Conservation (phyloP, 2,888 invertebrate species). For the Polyommatus iphigenia region DNA sequence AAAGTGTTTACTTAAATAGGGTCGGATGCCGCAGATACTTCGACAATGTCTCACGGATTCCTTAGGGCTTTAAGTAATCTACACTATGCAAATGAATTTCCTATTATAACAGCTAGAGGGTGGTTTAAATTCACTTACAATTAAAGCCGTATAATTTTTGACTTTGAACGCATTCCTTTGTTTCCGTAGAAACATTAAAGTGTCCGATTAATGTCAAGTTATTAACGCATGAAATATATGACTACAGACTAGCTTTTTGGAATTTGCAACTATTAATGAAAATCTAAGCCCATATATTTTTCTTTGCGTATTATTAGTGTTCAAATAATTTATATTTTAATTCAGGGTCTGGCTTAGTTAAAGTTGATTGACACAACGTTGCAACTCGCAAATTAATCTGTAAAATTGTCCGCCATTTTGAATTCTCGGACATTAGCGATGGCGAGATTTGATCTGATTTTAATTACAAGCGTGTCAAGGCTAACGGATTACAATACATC, state of each 20-base stretch:
- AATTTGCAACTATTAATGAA: too few species aligned
- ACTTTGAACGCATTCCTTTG: too few species aligned
- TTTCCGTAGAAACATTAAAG: too few species aligned
- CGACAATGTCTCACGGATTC: background rate
- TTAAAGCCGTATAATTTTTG: too few species aligned
- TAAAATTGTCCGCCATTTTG: conserved; percentile 30
- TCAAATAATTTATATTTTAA: too few species aligned
- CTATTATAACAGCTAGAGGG: background rate
- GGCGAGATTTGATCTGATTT: conserved; percentile 19
- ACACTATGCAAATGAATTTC: background rate
- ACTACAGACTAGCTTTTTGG: too few species aligned
- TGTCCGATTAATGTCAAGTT: too few species aligned
- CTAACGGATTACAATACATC: conserved; percentile 39
- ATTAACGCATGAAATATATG: too few species aligned
- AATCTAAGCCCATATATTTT: too few species aligned
- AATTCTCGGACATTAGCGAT: conserved; percentile 25
- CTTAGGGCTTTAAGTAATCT: background rate
- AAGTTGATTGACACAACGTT: background rate
- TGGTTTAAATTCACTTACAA: too few species aligned
- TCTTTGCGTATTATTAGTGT: too few species aligned
- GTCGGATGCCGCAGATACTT: background rate
- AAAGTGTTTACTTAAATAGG: background rate
- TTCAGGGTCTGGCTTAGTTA: background rate
- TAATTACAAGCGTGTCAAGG: conserved; percentile 35
- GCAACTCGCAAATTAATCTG: background rate